Evolutionary conservation across 64 coral and sea anemone species (phyloP).

Genomic region (Dendrophyllia cribrosa): DNA sequence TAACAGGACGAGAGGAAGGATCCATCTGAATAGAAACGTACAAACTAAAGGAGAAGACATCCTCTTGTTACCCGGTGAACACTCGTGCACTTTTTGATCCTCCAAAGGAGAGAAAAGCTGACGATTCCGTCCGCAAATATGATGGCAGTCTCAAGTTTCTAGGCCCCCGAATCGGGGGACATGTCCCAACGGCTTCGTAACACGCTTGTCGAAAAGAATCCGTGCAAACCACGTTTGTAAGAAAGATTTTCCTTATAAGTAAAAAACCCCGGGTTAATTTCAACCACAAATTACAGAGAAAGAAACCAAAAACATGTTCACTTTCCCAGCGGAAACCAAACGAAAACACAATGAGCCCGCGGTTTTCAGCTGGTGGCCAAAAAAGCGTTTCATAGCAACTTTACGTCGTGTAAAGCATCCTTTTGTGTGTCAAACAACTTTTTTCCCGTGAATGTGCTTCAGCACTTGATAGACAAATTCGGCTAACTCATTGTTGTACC

Average conservation of each 20-base stretch:
- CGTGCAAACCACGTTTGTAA: not conserved
- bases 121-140: not conserved
- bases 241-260: not conserved
- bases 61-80: not conserved
- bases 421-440: not conserved
- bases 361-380: not conserved
- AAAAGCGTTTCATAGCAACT: conserved; percentile 14
- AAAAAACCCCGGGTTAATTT: not conserved
- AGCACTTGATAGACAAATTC: too few relatives aligned
- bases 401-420: conserved; percentile 32
- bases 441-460: not conserved
- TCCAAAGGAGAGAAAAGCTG: not conserved
- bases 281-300: not conserved
- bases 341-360: conserved; percentile 13
- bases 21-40: conserved; percentile 62
- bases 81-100: not conserved
- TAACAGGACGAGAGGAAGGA: conserved; percentile 54
- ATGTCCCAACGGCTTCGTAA: not conserved
- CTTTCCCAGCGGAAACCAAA: not conserved
- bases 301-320: not conserved
- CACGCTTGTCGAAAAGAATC: not conserved
- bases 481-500: too few relatives aligned
- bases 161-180: conserved; percentile 30
- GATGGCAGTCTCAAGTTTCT: not conserved
- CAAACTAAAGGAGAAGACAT: conserved; percentile 60